These are phyloP conservation scores for Amblyopsis rosae DNA, from an alignment of 2,113 vertebrate genomes.

Conservation along the genomic window DNA sequence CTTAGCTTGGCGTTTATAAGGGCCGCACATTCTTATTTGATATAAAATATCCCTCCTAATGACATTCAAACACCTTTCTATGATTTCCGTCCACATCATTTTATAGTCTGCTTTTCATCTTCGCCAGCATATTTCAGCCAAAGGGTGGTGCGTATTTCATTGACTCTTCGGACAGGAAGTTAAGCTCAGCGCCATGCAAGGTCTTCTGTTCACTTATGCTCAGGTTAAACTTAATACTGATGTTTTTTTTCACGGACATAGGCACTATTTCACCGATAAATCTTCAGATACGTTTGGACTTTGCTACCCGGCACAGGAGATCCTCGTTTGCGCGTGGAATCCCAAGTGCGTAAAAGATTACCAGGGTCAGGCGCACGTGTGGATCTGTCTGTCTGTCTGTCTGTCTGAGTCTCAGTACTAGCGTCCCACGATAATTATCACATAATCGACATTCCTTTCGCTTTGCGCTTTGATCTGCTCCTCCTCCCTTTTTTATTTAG, in stretches of 20 bases:
- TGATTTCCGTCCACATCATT: slow-evolving; percentile 71
- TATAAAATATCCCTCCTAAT: slow-evolving; percentile 67
- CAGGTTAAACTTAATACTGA: slow-evolving; percentile 47
- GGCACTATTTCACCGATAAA: slow-evolving; percentile 45
- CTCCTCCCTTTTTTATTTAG: no score
- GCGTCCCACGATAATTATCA: slow-evolving; percentile 39
- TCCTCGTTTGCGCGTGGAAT: slow-evolving; percentile 12
- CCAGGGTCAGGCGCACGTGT: slow-evolving; percentile 37
- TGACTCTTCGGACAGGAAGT: slow-evolving; percentile 54
- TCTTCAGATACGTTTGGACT: slow-evolving; percentile 19
- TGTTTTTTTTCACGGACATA: slow-evolving; percentile 42
- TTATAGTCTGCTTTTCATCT: slow-evolving; percentile 57
- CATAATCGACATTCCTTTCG: slow-evolving; percentile 40
- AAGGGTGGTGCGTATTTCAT: slow-evolving; percentile 48
- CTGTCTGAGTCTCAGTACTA: no score
- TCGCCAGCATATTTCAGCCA: slow-evolving; percentile 70
- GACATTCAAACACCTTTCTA: slow-evolving; percentile 74
- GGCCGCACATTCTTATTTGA: slow-evolving; percentile 71
- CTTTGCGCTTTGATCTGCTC: no score
- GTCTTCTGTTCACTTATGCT: slow-evolving; percentile 47
- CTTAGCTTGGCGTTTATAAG: slow-evolving; percentile 69
- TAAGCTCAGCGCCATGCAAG: slow-evolving; percentile 58
- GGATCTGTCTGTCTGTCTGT: slow-evolving; percentile 1
- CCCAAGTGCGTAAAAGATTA: slow-evolving; percentile 22
- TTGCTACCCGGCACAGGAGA: slow-evolving; percentile 27